phyloP scores from a whole-genome alignment of 2,797 vertebrate species.

The Galagoides demidoff region DNA sequence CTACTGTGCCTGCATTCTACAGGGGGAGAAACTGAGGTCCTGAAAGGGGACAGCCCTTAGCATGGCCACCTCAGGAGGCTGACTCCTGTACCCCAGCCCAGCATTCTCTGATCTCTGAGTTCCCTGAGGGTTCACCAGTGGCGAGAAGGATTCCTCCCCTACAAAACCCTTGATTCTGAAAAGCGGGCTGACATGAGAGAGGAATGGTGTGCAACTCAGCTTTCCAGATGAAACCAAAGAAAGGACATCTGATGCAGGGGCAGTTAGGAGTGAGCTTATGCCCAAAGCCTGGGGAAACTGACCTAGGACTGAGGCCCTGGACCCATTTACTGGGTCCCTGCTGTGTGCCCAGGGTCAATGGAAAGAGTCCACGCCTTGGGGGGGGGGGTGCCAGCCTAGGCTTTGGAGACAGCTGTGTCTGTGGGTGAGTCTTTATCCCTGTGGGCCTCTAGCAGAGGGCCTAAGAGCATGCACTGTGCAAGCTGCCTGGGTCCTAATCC shows the following conservation, averaged over 20 bases:
- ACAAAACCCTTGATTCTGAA: background rate
- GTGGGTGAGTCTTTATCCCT: background rate
- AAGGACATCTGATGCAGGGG: background rate
- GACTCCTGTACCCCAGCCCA: background rate
- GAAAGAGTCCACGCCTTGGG: background rate
- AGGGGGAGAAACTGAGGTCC: background rate
- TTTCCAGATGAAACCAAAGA: background rate
- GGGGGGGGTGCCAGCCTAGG: background rate
- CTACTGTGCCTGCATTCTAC: background rate
- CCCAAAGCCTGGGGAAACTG: background rate
- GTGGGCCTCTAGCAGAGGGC: background rate
- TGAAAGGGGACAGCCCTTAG: background rate
- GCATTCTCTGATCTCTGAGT: background rate
- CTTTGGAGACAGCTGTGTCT: background rate
- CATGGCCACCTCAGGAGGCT: background rate
- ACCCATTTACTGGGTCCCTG: too few relatives aligned
- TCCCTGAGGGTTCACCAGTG: background rate
- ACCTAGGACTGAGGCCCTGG: background rate
- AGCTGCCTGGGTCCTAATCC: background rate
- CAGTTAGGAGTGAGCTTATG: background rate
- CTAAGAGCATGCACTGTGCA: background rate
- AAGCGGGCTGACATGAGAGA: background rate
- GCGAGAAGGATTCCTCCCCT: background rate
- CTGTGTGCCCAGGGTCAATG: background rate
- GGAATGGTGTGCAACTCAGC: accelerated